Evolutionary conservation across 1,140 invertebrate genomes (phyloP).

Genomic region (Drosophila pallidifrons): DNA sequence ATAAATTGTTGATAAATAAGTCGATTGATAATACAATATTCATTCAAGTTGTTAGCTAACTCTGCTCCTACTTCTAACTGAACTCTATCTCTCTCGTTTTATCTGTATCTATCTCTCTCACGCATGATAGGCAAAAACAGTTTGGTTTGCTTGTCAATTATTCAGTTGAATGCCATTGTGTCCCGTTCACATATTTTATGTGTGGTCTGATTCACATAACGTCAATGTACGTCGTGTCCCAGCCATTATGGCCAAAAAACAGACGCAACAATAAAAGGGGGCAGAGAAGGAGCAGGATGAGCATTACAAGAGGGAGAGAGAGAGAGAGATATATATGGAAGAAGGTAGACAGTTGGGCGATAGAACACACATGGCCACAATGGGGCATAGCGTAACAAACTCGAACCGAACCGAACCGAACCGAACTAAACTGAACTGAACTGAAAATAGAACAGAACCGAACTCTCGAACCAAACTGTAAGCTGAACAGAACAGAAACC

Average conservation of each 20-base stretch:
- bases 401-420: slow-evolving; percentile 29
- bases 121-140: slow-evolving; percentile 13
- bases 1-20: no score
- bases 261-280: background rate
- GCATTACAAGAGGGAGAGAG: background rate
- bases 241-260: slow-evolving; percentile 38
- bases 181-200: slow-evolving; percentile 42
- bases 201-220: slow-evolving; percentile 46
- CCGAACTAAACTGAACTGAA: slow-evolving; percentile 25
- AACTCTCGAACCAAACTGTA: slow-evolving; percentile 28
- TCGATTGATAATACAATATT: no score
- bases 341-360: slow-evolving; percentile 37
- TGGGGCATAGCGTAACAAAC: slow-evolving; percentile 41
- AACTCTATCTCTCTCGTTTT: background rate
- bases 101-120: background rate
- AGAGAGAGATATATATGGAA: slow-evolving; percentile 14
- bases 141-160: slow-evolving; percentile 50
- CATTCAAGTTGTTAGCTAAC: no score
- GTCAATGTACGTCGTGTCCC: slow-evolving; percentile 30
- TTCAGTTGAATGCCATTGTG: slow-evolving; percentile 42
- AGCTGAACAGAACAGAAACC: slow-evolving; percentile 48
- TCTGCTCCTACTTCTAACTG: no score
- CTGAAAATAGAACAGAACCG: slow-evolving; percentile 29
- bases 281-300: background rate
- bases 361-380: slow-evolving; percentile 67